Percentiles rank a stretch among this genome's conserved stretches.
Evolutionary conservation across 2,113 vertebrate genomes (phyloP).

Genomic region (Protomyctophum bolini): DNA sequence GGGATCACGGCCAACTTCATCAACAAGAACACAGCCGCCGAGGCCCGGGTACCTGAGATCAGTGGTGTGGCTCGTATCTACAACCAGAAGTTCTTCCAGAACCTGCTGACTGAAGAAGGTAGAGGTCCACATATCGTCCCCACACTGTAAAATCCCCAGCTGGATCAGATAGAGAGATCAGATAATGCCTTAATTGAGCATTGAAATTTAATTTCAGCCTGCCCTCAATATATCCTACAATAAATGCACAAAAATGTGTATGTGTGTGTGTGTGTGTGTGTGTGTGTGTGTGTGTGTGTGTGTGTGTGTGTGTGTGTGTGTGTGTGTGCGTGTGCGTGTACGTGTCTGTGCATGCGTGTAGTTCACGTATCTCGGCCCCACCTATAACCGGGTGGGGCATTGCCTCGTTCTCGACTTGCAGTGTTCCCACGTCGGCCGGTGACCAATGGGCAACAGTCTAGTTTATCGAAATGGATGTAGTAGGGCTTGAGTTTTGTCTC

Average conservation of each 20-base stretch:
- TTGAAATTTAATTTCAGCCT: too few relatives aligned
- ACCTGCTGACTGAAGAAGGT: slow-evolving; percentile 89
- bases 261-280: background rate
- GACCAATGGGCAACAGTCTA: too few relatives aligned
- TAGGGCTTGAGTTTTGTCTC: too few relatives aligned
- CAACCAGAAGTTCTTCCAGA: slow-evolving; percentile 95
- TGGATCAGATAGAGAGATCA: background rate
- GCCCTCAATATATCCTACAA: background rate
- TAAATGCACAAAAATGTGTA: background rate
- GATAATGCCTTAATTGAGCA: background rate
- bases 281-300: background rate
- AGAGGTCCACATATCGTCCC: slow-evolving; percentile 5
- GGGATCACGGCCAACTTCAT: slow-evolving; percentile 94
- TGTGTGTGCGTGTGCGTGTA: background rate
- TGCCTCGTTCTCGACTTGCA: too few relatives aligned
- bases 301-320: too few relatives aligned
- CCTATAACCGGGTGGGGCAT: too few relatives aligned
- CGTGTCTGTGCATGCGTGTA: too few relatives aligned
- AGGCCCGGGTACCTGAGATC: slow-evolving; percentile 90
- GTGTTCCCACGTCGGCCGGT: too few relatives aligned
- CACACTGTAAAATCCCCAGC: background rate
- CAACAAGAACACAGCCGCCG: slow-evolving; percentile 82
- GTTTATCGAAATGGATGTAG: too few relatives aligned
- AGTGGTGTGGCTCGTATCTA: slow-evolving; percentile 94
- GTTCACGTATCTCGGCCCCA: too few relatives aligned